phyloP scores from a whole-genome alignment of 2,888 invertebrate species.

The Rhorus exstirpatorius region DNA sequence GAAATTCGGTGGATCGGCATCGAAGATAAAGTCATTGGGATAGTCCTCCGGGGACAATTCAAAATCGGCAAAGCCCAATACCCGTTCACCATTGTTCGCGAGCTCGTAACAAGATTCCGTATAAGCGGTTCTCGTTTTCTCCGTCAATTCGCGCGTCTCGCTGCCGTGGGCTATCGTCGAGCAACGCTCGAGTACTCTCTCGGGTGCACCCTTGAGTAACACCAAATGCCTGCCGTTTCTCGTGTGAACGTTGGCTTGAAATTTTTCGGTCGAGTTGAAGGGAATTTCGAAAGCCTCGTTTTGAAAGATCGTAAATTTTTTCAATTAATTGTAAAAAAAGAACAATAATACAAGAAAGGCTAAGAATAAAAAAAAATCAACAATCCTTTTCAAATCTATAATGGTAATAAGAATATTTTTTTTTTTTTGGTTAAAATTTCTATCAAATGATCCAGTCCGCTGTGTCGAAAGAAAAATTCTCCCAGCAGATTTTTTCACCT shows the following conservation, averaged over 20 bases:
- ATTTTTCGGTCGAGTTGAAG: conserved; percentile 91
- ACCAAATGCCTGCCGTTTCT: conserved; percentile 88
- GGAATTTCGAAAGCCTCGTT: conserved; percentile 87
- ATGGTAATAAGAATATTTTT: neutral
- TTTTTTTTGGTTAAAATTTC: neutral
- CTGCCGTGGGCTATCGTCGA: conserved; percentile 87
- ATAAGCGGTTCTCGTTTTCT: conserved; percentile 86
- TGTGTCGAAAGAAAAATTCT: too few relatives aligned
- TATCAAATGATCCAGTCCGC: too few relatives aligned
- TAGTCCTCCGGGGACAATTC: conserved; percentile 86
- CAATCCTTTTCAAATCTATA: too few relatives aligned
- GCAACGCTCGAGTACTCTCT: conserved; percentile 90
- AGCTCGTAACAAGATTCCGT: conserved; percentile 76
- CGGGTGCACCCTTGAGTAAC: conserved; percentile 93
- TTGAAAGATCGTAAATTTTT: neutral
- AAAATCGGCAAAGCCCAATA: conserved; percentile 88
- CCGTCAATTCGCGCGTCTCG: conserved; percentile 86
- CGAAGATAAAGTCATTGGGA: conserved; percentile 86
- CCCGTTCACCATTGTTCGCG: conserved; percentile 80
- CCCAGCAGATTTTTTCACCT: neutral
- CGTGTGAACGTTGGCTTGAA: conserved; percentile 90
- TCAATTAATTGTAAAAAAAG: conserved; percentile 7
- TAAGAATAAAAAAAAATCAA: neutral
- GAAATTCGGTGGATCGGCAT: conserved; percentile 87
- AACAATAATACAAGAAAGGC: neutral